Evolutionary conservation across 1,140 invertebrate species (phyloP).

Genomic region (Venustaconcha ellipsiformis): DNA sequence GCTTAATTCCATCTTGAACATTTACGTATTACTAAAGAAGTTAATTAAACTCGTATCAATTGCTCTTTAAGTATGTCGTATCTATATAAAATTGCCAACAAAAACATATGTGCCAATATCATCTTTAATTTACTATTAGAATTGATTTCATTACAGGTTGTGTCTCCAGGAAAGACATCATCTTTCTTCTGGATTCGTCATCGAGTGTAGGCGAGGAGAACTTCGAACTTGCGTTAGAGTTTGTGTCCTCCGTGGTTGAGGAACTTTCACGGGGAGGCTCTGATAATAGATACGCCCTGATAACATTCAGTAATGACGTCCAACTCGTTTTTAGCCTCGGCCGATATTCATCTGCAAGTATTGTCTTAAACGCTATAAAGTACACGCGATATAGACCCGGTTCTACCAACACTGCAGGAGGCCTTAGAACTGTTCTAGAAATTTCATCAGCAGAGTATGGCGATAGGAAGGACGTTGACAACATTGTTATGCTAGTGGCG

Average conservation of each 20-base stretch:
- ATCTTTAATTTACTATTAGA: neutral
- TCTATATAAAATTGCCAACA: neutral
- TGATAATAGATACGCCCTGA: conserved; percentile 50
- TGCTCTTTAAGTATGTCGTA: neutral
- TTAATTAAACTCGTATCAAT: conserved; percentile 1
- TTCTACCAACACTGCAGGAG: conserved; percentile 61
- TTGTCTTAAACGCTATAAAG: conserved; percentile 54
- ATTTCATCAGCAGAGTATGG: conserved; percentile 43
- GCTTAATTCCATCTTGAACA: neutral
- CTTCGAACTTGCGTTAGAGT: conserved; percentile 49
- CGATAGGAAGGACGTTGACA: conserved; percentile 47
- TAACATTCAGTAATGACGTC: conserved; percentile 52
- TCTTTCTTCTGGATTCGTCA: conserved; percentile 58
- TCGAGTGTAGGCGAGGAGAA: conserved; percentile 54
- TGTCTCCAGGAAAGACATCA: conserved; percentile 50
- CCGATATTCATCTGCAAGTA: conserved; percentile 35
- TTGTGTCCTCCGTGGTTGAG: conserved; percentile 42
- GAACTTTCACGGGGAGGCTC: conserved; percentile 50
- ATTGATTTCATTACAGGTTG: conserved; percentile 45
- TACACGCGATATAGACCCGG: conserved; percentile 52
- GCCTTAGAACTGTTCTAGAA: conserved; percentile 41
- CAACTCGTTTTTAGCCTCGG: conserved; percentile 53
- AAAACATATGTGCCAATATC: neutral
- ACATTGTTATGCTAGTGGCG: conserved; percentile 59
- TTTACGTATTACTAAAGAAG: neutral